Evolutionary conservation across 1,140 invertebrate genomes (phyloP).

Genomic region (Pomacea maculata): DNA sequence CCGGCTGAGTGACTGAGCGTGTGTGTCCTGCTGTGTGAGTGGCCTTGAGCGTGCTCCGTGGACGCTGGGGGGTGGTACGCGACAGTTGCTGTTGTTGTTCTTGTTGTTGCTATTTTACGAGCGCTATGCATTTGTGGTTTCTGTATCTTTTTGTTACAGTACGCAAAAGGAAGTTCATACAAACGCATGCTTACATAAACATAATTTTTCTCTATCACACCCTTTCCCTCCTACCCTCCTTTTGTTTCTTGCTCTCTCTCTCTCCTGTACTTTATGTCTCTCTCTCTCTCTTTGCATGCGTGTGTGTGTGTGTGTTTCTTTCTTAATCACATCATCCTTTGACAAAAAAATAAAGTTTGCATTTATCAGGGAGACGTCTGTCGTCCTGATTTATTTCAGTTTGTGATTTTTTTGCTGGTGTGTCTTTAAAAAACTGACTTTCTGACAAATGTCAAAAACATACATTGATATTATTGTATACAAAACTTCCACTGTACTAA

Average conservation of each 20-base stretch:
- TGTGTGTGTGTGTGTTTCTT: background rate
- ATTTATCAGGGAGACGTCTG: no score
- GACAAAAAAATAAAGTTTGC: no score
- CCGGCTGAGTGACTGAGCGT: no score
- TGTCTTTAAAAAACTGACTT: no score
- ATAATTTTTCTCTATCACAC: background rate
- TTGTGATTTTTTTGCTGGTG: no score
- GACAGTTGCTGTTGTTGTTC: background rate
- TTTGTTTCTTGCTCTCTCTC: background rate
- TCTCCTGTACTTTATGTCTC: background rate
- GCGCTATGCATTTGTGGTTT: background rate
- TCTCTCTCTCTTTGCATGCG: background rate
- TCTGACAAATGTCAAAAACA: no score
- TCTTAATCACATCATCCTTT: background rate
- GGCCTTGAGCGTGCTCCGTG: no score
- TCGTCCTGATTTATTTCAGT: no score
- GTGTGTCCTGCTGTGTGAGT: no score
- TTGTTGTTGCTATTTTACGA: background rate
- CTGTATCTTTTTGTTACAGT: background rate
- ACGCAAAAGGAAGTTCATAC: background rate
- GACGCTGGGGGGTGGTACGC: no score
- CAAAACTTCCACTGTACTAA: no score
- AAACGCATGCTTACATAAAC: background rate
- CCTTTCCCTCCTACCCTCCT: background rate
- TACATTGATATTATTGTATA: no score